Evolutionary conservation across 2,888 invertebrate genomes (phyloP), one percentile per base, ranked within the genome.

Genomic region (Drosophila mimica): DNA sequence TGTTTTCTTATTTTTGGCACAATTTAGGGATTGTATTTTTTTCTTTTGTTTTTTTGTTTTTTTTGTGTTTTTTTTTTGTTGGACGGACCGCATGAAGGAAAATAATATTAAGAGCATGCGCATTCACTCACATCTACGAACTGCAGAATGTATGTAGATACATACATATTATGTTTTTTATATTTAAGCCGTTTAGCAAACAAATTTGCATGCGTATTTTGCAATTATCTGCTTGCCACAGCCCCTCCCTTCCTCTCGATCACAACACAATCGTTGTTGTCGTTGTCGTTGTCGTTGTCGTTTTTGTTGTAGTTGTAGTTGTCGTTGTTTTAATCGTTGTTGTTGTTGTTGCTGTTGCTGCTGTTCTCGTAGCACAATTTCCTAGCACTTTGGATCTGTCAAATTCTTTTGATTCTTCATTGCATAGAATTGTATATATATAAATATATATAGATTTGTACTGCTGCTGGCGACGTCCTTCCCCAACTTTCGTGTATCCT

Each of bases 131-230:
- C 69, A 68, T 60, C 52, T 64, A 68, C 75, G 40, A 61, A 53
- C 63, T 53, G 62, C 68, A 79, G 79, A 63, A 68, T 76, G 74
- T 74, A 70, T 76, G 62, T 76, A n/a, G 49, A 64, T 74, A 76
- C 75, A 76, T 34, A 75, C 69, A 74, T 79, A 76, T 74, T 68
- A 74, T 79, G 81, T 64, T 61, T 71, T 79, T 71, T 33, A 61
- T 38, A 43, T 64, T 72, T 81, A 60, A 70, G 65, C 61, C 65
- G 53, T 74, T 75, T 60, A 31, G 48, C 51, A 57, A 74, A 49
- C 71, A 38, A 70, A 38, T 31, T 52, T 40, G 56, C 31, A 49
- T 38, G 33, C 31, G 30, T 48, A 70, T 40, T 70, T 68, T 49
- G 17, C 28, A 70, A 70, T 38, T 46, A 36, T 63, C 17, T 36